These are phyloP conservation scores for Danionella dracula DNA, from an alignment of 2,797 vertebrate species.

Conservation along the genomic window DNA sequence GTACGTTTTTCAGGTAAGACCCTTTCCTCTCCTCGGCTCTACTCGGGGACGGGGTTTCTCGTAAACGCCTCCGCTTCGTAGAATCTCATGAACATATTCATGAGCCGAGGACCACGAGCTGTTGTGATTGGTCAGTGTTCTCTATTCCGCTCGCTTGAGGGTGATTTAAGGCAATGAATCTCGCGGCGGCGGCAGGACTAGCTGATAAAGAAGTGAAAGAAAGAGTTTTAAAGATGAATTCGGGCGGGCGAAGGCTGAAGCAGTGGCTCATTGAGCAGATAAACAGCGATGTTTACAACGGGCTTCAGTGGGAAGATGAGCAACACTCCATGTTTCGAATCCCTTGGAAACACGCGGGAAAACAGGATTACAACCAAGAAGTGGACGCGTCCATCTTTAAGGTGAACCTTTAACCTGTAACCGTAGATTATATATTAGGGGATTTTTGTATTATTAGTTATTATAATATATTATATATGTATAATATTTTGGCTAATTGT, in stretches of 20 bases:
- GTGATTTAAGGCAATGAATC: constrained; percentile 30
- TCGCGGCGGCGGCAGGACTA: neutral
- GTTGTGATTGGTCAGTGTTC: constrained; percentile 48
- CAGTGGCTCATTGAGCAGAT: constrained; percentile 98
- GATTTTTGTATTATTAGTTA: no score
- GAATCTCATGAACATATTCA: constrained; percentile 59
- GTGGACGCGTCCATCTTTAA: constrained; percentile 97
- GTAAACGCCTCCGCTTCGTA: constrained; percentile 72
- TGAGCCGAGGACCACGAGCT: neutral
- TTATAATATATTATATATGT: no score
- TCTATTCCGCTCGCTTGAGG: constrained; percentile 36
- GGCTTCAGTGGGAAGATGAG: constrained; percentile 91
- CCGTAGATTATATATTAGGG: no score
- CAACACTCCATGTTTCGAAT: constrained; percentile 88
- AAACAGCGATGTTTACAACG: constrained; percentile 81
- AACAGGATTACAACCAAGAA: constrained; percentile 98
- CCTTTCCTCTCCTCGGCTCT: constrained; percentile 20
- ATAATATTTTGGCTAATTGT: no score
- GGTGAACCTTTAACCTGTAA: constrained; percentile 69
- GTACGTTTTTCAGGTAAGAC: neutral
- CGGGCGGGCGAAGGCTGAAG: constrained; percentile 84
- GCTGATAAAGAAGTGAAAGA: no score
- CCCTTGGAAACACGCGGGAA: constrained; percentile 96
- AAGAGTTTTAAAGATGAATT: constrained; percentile 77
- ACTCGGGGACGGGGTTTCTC: constrained; percentile 75